Conservation (phyloP, 2,888 invertebrate genomes). For the Tenthredo livida region DNA sequence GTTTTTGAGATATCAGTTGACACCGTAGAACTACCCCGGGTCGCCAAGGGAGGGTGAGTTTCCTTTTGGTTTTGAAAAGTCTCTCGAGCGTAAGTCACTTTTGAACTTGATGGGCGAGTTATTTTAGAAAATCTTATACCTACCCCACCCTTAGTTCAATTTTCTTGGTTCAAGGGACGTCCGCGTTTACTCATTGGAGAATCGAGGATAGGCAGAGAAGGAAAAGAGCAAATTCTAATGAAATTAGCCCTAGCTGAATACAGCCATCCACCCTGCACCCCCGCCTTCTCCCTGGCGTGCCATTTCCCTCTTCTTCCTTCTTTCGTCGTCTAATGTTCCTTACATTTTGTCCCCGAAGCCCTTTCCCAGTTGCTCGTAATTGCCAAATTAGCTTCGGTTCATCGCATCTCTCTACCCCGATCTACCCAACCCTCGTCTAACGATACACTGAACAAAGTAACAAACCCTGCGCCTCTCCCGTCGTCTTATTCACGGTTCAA, state of each 20-base stretch:
- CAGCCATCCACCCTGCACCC: background rate
- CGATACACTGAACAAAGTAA: conserved; percentile 14
- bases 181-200: background rate
- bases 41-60: background rate
- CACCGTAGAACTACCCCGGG: background rate
- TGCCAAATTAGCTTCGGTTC: conserved; percentile 55
- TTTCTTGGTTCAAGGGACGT: background rate
- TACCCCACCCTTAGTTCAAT: background rate
- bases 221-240: background rate
- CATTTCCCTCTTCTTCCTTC: conserved; percentile 17
- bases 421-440: background rate
- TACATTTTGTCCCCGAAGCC: conserved; percentile 37
- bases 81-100: conserved; percentile 4
- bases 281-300: background rate
- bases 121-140: background rate
- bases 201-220: background rate
- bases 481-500: background rate
- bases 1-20: conserved; percentile 31
- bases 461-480: background rate
- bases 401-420: conserved; percentile 17
- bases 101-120: background rate
- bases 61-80: background rate
- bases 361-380: conserved; percentile 55
- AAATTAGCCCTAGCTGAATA: conserved; percentile 15
- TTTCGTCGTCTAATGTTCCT: conserved; percentile 41